Conservation (phyloP, 2,113 vertebrate genomes). For the Chelonoidis abingdonii region DNA sequence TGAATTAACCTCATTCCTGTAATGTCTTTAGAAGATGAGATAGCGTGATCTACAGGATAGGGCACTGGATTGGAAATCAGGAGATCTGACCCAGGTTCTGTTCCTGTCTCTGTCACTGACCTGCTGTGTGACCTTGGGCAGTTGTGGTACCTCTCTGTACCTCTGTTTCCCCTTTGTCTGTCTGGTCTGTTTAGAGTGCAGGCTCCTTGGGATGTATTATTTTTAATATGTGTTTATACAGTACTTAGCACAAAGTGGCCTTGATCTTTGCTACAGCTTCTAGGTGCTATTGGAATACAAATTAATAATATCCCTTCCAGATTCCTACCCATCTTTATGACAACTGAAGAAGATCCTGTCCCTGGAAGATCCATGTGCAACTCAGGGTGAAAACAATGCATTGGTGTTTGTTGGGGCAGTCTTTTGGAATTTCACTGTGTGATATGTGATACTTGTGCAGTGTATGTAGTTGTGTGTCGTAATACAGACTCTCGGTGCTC, state of each 20-base stretch:
- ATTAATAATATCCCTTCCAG: not conserved
- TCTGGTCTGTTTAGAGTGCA: slow-evolving; percentile 10
- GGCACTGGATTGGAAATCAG: not conserved
- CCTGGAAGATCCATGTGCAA: not conserved
- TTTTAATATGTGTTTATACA: not conserved
- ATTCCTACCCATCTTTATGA: not conserved
- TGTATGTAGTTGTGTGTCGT: not conserved
- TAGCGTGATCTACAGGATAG: no score
- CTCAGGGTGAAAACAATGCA: not conserved
- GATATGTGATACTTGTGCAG: not conserved
- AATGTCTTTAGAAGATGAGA: not conserved
- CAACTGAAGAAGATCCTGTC: not conserved
- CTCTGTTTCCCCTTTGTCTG: not conserved
- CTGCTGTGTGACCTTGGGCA: not conserved
- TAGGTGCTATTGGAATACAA: not conserved
- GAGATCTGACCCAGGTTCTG: not conserved
- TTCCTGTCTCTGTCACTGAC: not conserved
- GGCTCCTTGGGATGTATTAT: slow-evolving; percentile 2
- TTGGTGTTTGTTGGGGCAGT: not conserved
- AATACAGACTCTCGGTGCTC: not conserved
- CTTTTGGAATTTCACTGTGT: not conserved
- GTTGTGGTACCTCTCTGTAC: not conserved
- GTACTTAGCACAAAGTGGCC: not conserved
- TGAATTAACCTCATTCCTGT: not conserved
- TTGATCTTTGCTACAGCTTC: not conserved